phyloP scores from a whole-genome alignment of 2,888 invertebrate species.

The Cerastis leucographa region DNA sequence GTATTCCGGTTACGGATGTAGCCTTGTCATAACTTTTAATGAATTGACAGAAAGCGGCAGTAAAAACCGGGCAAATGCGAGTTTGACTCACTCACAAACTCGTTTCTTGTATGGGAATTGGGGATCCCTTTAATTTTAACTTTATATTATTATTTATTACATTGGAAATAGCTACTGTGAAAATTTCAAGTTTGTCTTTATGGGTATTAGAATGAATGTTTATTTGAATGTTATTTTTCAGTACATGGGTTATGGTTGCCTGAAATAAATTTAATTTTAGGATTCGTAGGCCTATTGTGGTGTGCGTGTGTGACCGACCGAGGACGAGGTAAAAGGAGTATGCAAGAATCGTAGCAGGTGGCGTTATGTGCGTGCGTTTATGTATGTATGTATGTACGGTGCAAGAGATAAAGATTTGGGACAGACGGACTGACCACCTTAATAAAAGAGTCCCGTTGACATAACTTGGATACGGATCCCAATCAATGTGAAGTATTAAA shows the following conservation, averaged over 20 bases:
- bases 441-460: background rate
- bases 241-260: no score
- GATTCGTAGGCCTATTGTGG: no score
- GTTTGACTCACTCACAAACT: background rate
- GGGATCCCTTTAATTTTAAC: background rate
- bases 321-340: no score
- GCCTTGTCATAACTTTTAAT: slow-evolving; percentile 25
- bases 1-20: background rate
- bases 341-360: no score
- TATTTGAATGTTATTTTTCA: no score
- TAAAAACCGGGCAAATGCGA: background rate
- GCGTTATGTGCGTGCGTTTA: no score
- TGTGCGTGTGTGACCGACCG: no score
- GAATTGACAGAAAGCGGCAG: slow-evolving; percentile 3
- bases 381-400: background rate
- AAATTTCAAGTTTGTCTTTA: background rate
- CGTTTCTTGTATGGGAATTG: background rate
- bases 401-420: background rate
- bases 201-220: no score
- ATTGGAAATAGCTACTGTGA: background rate
- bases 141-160: background rate
- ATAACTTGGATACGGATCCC: background rate
- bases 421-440: background rate
- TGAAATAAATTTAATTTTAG: no score
- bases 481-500: background rate